A percentile compares a stretch with the other conserved stretches of the same genome.
phyloP scores from a whole-genome alignment of 2,113 vertebrate genomes.

The Peucedramus taeniatus region DNA sequence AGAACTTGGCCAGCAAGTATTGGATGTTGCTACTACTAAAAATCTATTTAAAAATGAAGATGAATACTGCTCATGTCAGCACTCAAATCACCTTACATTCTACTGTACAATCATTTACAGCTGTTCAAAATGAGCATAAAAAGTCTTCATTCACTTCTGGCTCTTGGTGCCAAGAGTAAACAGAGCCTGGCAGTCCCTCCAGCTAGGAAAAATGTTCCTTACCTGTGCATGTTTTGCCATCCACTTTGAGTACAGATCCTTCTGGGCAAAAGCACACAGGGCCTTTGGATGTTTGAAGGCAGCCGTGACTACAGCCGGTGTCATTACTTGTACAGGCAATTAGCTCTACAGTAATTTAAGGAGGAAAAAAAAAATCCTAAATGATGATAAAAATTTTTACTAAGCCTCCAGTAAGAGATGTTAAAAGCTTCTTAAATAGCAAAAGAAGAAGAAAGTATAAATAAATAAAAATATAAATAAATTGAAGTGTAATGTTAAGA shows the following conservation, averaged over 20 bases:
- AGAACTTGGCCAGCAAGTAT: neutral
- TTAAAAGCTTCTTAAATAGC: neutral
- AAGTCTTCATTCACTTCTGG: neutral
- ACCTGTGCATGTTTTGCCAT: conserved; percentile 86
- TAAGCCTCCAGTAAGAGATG: neutral
- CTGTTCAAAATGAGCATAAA: neutral
- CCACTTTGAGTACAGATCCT: conserved; percentile 78
- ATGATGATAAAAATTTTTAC: neutral
- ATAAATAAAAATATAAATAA: neutral
- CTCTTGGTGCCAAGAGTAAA: neutral
- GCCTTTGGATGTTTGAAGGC: conserved; percentile 77
- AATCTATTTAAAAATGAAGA: neutral
- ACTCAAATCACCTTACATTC: neutral
- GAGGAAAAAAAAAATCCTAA: neutral
- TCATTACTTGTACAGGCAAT: conserved; percentile 73
- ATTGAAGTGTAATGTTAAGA: neutral
- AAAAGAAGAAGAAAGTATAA: neutral
- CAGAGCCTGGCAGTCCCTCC: neutral
- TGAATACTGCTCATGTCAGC: neutral
- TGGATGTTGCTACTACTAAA: neutral
- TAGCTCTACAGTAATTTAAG: conserved; percentile 72
- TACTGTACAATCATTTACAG: neutral
- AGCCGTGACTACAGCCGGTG: conserved; percentile 79
- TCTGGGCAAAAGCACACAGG: conserved; percentile 84
- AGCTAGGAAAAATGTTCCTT: neutral